Evolutionary conservation across 1,140 invertebrate genomes (phyloP).

Genomic region (Drosophila sucinea): DNA sequence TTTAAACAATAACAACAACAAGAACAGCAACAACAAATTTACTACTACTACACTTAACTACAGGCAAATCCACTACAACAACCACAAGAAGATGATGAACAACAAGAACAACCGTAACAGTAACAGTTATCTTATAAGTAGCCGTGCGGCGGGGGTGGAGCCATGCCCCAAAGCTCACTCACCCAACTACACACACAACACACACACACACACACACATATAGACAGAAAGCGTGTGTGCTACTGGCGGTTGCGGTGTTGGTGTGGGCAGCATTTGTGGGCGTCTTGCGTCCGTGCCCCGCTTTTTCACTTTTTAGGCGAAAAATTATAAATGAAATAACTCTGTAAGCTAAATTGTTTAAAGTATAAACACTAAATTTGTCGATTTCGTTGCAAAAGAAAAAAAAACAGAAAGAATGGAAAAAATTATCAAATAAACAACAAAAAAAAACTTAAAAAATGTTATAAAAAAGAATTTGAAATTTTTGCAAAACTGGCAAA

Average conservation of each 20-base stretch:
- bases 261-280: constrained; percentile 43
- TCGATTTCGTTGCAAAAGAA: constrained; percentile 70
- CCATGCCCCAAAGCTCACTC: background rate
- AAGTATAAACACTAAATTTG: constrained; percentile 55
- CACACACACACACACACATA: background rate
- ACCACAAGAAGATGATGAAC: constrained; percentile 27
- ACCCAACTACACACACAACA: background rate
- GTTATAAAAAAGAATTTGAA: constrained; percentile 66
- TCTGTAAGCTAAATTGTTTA: constrained; percentile 62
- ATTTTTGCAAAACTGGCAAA: constrained; percentile 77
- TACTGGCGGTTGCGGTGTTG: constrained; percentile 45
- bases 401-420: constrained; percentile 30
- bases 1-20: constrained; percentile 62
- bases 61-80: constrained; percentile 25
- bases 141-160: background rate
- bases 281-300: background rate
- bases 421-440: constrained; percentile 56
- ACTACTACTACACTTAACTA: constrained; percentile 71
- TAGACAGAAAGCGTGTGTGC: constrained; percentile 21
- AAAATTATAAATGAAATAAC: constrained; percentile 34
- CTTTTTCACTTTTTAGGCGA: constrained; percentile 29
- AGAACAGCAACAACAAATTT: constrained; percentile 58
- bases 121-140: constrained; percentile 25
- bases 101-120: constrained; percentile 25
- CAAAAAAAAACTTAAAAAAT: constrained; percentile 40